Percentiles rank a stretch among this genome's conserved stretches.
Conservation (phyloP, 2,113 vertebrate species). For the Antechinus flavipes region DNA sequence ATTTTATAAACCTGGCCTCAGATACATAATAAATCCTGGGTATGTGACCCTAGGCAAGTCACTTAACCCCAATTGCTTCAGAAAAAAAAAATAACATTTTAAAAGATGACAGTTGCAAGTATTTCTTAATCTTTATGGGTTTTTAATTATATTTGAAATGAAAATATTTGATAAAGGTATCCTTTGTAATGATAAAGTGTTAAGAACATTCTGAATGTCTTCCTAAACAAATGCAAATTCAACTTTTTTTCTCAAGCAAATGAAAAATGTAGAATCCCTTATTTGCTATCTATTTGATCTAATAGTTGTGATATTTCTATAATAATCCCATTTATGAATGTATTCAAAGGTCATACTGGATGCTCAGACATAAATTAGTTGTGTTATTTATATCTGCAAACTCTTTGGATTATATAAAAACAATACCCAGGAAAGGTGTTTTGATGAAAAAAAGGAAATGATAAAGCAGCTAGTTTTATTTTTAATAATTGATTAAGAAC, state of each 20-base stretch:
- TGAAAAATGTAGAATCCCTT: background rate
- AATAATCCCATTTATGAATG: background rate
- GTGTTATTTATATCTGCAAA: background rate
- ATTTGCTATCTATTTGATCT: background rate
- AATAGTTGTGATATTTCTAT: background rate
- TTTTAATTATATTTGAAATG: constrained; percentile 25
- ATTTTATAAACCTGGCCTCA: background rate
- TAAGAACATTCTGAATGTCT: background rate
- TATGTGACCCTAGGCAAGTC: too few relatives aligned
- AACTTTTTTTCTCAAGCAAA: background rate
- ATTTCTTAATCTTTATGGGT: constrained; percentile 12
- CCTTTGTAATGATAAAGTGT: background rate
- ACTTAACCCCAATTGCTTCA: too few relatives aligned
- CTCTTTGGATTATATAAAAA: background rate
- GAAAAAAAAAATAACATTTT: background rate
- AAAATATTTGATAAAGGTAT: background rate
- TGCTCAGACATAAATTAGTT: background rate
- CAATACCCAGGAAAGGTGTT: background rate
- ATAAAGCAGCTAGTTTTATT: background rate
- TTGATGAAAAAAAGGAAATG: background rate
- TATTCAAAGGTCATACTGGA: background rate
- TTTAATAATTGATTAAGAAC: background rate
- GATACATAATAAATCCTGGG: too few relatives aligned
- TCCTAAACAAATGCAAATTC: background rate
- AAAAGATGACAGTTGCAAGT: background rate